phyloP scores from a whole-genome alignment of 1,140 invertebrate species.

The Papilio machaon region DNA sequence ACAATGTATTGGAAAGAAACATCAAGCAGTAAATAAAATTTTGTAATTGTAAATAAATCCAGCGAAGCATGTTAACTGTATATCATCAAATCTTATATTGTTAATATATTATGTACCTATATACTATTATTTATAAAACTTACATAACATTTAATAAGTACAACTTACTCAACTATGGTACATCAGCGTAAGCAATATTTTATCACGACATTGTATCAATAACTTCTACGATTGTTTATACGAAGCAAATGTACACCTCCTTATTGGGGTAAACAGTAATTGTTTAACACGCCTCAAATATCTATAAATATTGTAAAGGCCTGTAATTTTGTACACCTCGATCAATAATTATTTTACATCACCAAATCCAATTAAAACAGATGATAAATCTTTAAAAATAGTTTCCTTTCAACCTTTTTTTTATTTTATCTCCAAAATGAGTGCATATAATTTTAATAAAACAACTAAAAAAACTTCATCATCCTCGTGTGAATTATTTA shows the following conservation, averaged over 20 bases:
- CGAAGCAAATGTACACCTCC: conserved; percentile 58
- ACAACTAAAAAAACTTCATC: too few species aligned
- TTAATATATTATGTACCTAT: conserved; percentile 34
- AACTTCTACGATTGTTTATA: conserved; percentile 66
- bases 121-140: conserved; percentile 48
- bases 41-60: conserved; percentile 47
- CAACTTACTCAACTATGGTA: conserved; percentile 64
- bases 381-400: conserved; percentile 63
- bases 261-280: conserved; percentile 59
- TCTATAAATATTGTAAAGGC: conserved; percentile 70
- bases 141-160: conserved; percentile 60
- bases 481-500: too few species aligned
- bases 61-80: conserved; percentile 16
- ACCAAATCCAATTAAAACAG: conserved; percentile 78
- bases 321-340: conserved; percentile 79
- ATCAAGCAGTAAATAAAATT: conserved; percentile 13
- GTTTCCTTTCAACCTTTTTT: conserved; percentile 57
- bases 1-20: conserved; percentile 5
- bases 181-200: conserved; percentile 67
- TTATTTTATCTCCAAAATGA: conserved; percentile 15
- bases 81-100: conserved; percentile 28
- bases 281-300: conserved; percentile 67
- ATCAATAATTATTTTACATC: conserved; percentile 76
- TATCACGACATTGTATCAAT: conserved; percentile 62
- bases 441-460: neutral